phyloP scores from a whole-genome alignment of 2,888 invertebrate genomes.

The Neoitamus cyanurus region DNA sequence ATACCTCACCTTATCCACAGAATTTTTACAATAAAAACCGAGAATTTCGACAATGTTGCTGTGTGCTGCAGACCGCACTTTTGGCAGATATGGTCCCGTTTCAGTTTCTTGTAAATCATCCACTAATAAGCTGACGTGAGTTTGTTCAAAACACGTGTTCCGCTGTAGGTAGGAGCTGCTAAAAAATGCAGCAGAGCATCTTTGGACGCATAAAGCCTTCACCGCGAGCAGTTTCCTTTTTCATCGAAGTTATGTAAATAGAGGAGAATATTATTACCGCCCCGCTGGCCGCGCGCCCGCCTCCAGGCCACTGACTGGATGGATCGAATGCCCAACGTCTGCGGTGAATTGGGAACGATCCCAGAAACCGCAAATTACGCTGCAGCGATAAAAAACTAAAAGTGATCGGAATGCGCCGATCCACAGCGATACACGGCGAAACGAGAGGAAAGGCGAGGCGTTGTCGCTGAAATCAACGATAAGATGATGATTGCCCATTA shows the following conservation, averaged over 20 bases:
- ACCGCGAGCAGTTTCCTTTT: not conserved
- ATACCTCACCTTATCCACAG: not conserved
- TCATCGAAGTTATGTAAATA: slow-evolving; percentile 19
- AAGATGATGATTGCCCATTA: slow-evolving; percentile 1
- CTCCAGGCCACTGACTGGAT: not conserved
- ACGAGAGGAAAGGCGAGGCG: not conserved
- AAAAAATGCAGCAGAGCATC: not conserved
- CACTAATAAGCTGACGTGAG: not conserved
- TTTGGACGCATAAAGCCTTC: not conserved
- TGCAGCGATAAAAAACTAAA: slow-evolving; percentile 15
- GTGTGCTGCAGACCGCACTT: not conserved
- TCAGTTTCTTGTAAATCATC: not conserved
- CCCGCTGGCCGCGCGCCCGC: no score
- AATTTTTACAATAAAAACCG: not conserved
- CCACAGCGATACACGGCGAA: not conserved
- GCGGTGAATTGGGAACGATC: not conserved
- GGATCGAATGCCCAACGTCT: not conserved
- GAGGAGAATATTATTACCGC: not conserved
- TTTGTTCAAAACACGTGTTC: not conserved
- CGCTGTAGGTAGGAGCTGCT: not conserved
- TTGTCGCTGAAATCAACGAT: slow-evolving; percentile 13
- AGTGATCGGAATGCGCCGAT: slow-evolving; percentile 13
- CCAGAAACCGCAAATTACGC: slow-evolving; percentile 19
- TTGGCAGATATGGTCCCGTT: not conserved
- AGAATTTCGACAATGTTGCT: not conserved